A percentile compares a stretch with the other conserved stretches of the same genome.
Evolutionary conservation across 2,888 invertebrate genomes (phyloP).

Genomic region (Eilema caniola): DNA sequence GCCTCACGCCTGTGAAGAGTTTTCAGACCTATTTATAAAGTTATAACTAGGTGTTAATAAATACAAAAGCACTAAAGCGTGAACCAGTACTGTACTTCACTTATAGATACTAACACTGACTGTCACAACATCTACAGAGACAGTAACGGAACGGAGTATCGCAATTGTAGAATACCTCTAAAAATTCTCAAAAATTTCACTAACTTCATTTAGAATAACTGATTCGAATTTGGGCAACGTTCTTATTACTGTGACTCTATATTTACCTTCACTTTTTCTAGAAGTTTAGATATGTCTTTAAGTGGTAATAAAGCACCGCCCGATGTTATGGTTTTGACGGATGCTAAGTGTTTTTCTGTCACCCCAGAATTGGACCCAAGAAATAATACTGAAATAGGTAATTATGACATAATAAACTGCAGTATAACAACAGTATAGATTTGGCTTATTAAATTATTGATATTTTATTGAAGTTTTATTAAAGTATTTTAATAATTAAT

Average conservation of each 20-base stretch:
- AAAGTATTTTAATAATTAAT: no score
- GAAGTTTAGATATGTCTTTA: constrained; percentile 85
- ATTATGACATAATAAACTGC: no score
- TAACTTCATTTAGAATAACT: background rate
- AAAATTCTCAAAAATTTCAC: no score
- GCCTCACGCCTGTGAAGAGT: background rate
- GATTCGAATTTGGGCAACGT: background rate
- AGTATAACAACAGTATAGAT: no score
- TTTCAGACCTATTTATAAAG: no score
- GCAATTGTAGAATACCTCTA: background rate
- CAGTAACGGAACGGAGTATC: background rate
- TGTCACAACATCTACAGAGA: background rate
- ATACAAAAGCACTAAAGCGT: no score
- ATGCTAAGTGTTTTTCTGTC: constrained; percentile 85
- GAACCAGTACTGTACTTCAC: no score
- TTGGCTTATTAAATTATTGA: no score
- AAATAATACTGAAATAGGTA: constrained; percentile 87
- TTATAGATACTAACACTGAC: no score
- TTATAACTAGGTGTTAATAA: no score
- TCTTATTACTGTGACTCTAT: background rate
- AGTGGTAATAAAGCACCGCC: constrained; percentile 91
- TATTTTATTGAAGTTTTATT: no score
- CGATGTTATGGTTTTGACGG: constrained; percentile 79
- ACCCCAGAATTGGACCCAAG: constrained; percentile 88
- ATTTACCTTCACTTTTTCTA: constrained; percentile 75